Percentiles rank a stretch among this genome's conserved stretches.
phyloP scores from a whole-genome alignment of 2,113 vertebrate genomes.

The Chionis minor region DNA sequence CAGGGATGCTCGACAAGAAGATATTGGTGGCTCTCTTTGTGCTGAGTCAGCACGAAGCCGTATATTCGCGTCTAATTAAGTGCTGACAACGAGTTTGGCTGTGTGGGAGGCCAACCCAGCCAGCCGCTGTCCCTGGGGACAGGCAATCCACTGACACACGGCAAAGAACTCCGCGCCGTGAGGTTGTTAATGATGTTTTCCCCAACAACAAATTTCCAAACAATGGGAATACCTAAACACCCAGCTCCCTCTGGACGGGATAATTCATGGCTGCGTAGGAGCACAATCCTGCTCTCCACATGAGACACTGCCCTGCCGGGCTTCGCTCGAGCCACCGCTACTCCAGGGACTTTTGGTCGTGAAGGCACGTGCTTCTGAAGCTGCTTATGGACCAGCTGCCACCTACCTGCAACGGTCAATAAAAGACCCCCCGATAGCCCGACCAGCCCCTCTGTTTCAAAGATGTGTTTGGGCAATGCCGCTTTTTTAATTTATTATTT shows the following conservation, averaged over 20 bases:
- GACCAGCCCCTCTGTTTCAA: not conserved
- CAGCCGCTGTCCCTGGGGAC: slow-evolving; percentile 31
- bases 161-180: not conserved
- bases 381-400: not conserved
- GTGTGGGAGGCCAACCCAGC: not conserved
- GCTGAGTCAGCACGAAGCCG: not conserved
- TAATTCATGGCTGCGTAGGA: not conserved
- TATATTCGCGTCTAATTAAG: not conserved
- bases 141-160: not conserved
- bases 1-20: not conserved
- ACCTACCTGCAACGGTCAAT: not conserved
- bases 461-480: not conserved
- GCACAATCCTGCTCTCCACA: not conserved
- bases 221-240: not conserved
- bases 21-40: not conserved
- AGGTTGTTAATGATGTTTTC: not conserved
- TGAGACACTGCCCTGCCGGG: not conserved
- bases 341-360: not conserved
- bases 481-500: not conserved
- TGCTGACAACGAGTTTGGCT: not conserved
- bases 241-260: not conserved
- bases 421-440: not conserved
- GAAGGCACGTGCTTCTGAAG: not conserved
- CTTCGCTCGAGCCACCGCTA: not conserved
- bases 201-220: slow-evolving; percentile 35